Evolutionary conservation across 2,797 vertebrate species (phyloP), one percentile per base, ranked within the genome.

Genomic region (Anniella stebbinsi): DNA sequence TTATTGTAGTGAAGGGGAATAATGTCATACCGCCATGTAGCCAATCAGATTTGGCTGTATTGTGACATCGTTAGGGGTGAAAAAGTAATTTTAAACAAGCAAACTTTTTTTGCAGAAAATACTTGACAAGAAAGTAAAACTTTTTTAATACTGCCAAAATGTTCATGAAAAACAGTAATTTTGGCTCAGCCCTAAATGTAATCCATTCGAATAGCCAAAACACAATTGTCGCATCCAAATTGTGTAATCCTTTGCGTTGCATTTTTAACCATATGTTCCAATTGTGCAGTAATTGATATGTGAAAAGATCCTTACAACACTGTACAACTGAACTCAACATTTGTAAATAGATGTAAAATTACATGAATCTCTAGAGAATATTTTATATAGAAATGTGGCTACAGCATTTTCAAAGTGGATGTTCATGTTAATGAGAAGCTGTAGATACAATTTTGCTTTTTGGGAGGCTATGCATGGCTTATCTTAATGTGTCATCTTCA

Each of bases 301-400:
- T 88, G 60, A 84, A 84, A 76, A 89, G 92, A 83, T 48, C 83
- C 93, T 87, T 93, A 93, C 91, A 91, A 94, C 95, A 92, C 90
- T 95, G 94, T 95, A 96, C 93, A 95, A 93, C 86, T 92, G 83
- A 87, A 91, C 86, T 87, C 94, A 96, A 93, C 21, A 33, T 94
- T 89, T 97, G 91, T 97, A 97, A 94, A 95, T 97, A 90, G 80
- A 95, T 97, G 94, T 97, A 96, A 95, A 96, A 88, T 95, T 89
- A 94, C 83, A 81, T 36, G 63, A 75, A 92, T 95, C 86, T 91
- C 88, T 0, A 93, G 94, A 88, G 93, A 87, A 90, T 87, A 93
- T 66, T 92, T 91, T 93, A 89, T 95, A 95, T 93, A 93, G 89
- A 89, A 96, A 86, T 91, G 87, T 83, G 48, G 17, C 92, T 95